Conservation (phyloP, 2,888 invertebrate species). For the Parnassius apollo region DNA sequence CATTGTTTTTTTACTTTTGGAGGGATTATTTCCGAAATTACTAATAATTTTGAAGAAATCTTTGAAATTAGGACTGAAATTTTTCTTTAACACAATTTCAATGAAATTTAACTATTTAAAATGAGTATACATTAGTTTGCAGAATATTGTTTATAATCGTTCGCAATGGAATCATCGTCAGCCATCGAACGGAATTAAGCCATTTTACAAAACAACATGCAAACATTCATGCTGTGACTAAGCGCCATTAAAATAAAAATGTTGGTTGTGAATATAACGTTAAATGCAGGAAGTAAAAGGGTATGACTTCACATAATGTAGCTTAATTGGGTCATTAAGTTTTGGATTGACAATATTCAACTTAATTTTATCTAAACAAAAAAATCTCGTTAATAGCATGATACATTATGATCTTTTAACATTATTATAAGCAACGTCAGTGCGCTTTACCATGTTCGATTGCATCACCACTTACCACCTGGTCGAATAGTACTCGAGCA, state of each 20-base stretch:
- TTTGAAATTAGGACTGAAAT: not conserved
- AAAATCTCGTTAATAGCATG: too few relatives aligned
- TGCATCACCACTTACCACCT: too few relatives aligned
- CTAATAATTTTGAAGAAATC: too few relatives aligned
- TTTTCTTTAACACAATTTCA: not conserved
- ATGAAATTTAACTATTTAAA: not conserved
- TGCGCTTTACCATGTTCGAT: too few relatives aligned
- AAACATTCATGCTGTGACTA: slow-evolving; percentile 25
- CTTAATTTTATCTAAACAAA: not conserved
- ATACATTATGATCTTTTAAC: too few relatives aligned
- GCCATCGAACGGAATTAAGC: slow-evolving; percentile 29
- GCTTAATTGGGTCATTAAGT: too few relatives aligned
- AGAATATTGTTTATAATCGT: slow-evolving; percentile 24
- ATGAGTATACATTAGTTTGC: not conserved
- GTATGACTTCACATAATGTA: slow-evolving; percentile 4
- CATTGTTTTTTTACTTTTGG: too few relatives aligned
- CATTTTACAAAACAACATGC: slow-evolving; percentile 32
- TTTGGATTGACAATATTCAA: too few relatives aligned
- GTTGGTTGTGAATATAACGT: not conserved
- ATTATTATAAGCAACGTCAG: too few relatives aligned
- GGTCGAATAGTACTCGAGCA: too few relatives aligned
- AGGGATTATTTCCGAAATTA: too few relatives aligned
- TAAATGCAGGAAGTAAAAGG: slow-evolving; percentile 15
- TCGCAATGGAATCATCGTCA: slow-evolving; percentile 17
- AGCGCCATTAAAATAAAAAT: slow-evolving; percentile 13